A percentile compares a stretch with the other conserved stretches of the same genome.
These are phyloP conservation scores for Cynopterus brachyotis DNA, from an alignment of 2,113 vertebrate genomes.

Conservation along the genomic window DNA sequence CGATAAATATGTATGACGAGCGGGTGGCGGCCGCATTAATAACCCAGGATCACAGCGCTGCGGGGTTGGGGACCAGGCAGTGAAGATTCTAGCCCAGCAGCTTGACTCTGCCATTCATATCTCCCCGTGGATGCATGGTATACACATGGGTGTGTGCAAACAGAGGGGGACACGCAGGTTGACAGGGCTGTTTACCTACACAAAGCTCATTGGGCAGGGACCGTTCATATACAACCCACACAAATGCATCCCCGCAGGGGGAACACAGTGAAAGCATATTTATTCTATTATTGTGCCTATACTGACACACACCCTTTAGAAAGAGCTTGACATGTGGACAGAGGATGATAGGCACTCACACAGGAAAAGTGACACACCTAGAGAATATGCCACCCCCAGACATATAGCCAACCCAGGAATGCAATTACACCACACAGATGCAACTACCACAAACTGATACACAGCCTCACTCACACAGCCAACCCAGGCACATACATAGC, in stretches of 20 bases:
- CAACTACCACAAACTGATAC: background rate
- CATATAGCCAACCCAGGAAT: background rate
- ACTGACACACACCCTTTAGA: background rate
- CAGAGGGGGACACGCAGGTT: background rate
- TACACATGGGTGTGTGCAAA: background rate
- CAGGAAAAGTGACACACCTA: background rate
- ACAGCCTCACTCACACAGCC: background rate
- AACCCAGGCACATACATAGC: background rate
- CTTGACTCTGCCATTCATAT: background rate
- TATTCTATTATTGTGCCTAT: background rate
- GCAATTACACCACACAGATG: background rate
- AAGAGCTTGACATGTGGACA: constrained; percentile 1
- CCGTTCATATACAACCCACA: background rate
- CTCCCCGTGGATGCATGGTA: background rate
- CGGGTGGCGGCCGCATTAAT: constrained; percentile 71
- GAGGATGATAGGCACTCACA: background rate
- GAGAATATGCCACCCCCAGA: background rate
- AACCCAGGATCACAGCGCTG: constrained; percentile 61
- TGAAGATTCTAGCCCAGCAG: constrained; percentile 57
- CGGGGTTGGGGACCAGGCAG: constrained; percentile 36
- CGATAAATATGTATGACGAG: constrained; percentile 62
- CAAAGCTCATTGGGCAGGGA: background rate
- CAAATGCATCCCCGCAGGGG: background rate
- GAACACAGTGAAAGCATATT: background rate
- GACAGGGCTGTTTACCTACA: background rate